Base-by-base conservation (phyloP, 2,888 invertebrate genomes). In the Aethes cnicana region DNA sequence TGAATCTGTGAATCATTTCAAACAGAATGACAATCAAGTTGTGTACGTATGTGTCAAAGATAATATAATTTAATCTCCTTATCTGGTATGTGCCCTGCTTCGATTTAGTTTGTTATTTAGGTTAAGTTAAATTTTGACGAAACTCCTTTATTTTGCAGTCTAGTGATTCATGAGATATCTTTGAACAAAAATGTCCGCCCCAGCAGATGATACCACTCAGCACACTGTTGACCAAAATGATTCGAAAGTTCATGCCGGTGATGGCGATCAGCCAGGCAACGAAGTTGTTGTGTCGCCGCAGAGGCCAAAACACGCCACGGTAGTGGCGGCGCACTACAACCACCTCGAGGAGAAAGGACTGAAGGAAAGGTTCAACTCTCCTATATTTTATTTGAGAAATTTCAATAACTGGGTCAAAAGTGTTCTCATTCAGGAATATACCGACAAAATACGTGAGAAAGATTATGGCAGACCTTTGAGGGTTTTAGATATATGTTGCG, bases 351-450 rank as follows among this genome's bases (percentile, higher is more conserved):
- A 97, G 63, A 94, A 93, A 66, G 97, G 97, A 0, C 80, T 96
- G 26, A 92, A 91, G 37, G 94, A 94, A 63, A 91, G 99, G 37
- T 93, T 93, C 60, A 94, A 96, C 68, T 98, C 98, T 17, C 93
- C 97, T 17, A 99, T 99, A 64, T 95, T 96, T 68, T 94, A 95
- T 75, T 92, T 99, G 90, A 92, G 99, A 61, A 99, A 98, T 84
- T 98, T 99, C 75, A 99, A 99, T 81, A 99, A 99, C 81, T 99
- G 99, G 99, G 94, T 98, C 8, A 99, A 99, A 88, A 96, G 97
- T 80, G 96, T 97, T 90, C 90, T 98, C 0, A 98, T 99, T 66
- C 94, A 96, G 91, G 93, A 95, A 84, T 94, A 94, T 81, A 86
- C 93, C 66, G 92, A 87, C 57, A 93, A 92, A 77, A 91, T 93